Percentiles rank a stretch among this genome's conserved stretches.
phyloP scores from a whole-genome alignment of 2,113 vertebrate genomes.

The Nycticorax nycticorax region DNA sequence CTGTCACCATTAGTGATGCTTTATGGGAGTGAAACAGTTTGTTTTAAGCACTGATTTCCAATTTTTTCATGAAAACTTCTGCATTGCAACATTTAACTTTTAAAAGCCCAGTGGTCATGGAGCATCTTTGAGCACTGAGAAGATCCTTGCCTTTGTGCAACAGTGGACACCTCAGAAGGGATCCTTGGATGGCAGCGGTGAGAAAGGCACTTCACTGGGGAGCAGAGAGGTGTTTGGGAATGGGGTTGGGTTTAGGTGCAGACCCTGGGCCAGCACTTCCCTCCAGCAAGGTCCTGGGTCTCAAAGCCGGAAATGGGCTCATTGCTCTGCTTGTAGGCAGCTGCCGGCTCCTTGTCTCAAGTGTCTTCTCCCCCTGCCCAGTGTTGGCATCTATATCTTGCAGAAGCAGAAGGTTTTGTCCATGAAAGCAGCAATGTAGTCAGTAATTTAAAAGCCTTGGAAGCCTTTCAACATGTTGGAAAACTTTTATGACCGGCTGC shows the following conservation, averaged over 20 bases:
- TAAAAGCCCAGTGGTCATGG: not conserved
- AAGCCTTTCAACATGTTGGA: not conserved
- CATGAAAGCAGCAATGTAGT: not conserved
- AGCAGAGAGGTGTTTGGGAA: not conserved
- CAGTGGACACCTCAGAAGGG: fast-evolving
- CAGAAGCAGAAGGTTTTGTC: not conserved
- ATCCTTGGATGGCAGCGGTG: not conserved
- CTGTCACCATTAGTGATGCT: not conserved
- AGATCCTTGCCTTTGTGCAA: not conserved
- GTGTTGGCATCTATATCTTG: not conserved
- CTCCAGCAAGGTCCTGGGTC: not conserved
- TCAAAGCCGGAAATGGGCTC: not conserved
- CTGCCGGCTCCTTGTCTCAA: not conserved
- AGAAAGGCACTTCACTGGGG: fast-evolving
- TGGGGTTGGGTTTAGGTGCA: not conserved
- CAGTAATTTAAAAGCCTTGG: not conserved
- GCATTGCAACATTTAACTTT: not conserved
- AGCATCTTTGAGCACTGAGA: not conserved
- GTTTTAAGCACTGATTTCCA: not conserved
- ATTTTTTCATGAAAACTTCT: not conserved
- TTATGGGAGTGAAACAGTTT: not conserved
- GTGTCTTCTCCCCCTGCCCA: not conserved
- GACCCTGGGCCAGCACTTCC: not conserved
- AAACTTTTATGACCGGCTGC: not conserved
- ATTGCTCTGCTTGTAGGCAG: not conserved